Base-by-base conservation (phyloP, 2,113 vertebrate genomes). In the Phaethon lepturus region DNA sequence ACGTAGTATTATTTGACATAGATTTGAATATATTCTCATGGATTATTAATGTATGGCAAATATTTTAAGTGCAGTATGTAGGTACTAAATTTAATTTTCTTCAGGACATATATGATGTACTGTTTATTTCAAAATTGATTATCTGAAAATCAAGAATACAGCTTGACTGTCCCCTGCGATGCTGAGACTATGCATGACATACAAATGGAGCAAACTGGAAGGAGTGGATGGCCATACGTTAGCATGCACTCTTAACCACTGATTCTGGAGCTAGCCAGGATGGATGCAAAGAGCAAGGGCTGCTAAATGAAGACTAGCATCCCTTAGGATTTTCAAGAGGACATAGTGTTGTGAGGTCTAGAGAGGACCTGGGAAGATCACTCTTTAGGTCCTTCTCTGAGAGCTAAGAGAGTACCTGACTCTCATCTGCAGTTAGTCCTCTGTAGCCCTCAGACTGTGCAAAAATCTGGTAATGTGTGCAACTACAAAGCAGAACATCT, bases 31-130 rank as follows among this genome's bases (percentile, higher is more conserved):
- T 42, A 76, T 88, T n/a, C 22, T 89, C 2, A 4, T 55, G 60
- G 24, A 47, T 82, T 95, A 33, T 72, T 86, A 62, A 68, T 55
- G 9, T 60, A 29, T 68, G 35, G 11, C 1, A 24, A 85, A 78
- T 81, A 92, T 68, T 92, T 90, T 90, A 83, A 59, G 9, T 40
- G n/a, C 26, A 49, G 13, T 40, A 77, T 40, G 9, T 74, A 81
- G 47, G 11, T 31, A 62, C 12, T 58, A 79, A 49, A 73, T 90
- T 44, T 55, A 22, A 56, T 89, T 90, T 87, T 90, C 42, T 68
- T 59, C 10, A 33, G 29, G 22, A 25, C 8, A 6, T 63, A 69
- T 42, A 64, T 6, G 24, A 68, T 28, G 3, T 17, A 50, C 20
- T 31, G 3, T 59, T 96, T 93, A 85, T 58, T 82, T 93, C 49